Conservation (phyloP, 1,140 invertebrate species). For the Lasioglossum albipes region DNA sequence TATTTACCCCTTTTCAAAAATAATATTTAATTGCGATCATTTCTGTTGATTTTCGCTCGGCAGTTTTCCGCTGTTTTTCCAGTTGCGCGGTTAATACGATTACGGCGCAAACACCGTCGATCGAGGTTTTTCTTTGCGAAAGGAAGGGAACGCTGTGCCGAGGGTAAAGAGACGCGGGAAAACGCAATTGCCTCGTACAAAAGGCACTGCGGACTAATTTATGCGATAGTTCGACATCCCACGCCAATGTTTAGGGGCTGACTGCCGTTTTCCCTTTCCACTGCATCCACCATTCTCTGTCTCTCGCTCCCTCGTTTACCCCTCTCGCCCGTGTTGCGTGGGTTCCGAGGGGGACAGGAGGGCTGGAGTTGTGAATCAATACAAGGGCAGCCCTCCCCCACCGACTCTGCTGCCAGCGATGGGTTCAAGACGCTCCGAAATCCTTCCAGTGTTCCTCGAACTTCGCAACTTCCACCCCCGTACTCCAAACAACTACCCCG, state of each 20-base stretch:
- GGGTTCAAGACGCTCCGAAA: conserved; percentile 28
- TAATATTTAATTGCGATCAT: too few species aligned
- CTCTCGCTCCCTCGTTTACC: conserved; percentile 3
- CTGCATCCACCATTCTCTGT: conserved; percentile 17
- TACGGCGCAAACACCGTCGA: too few species aligned
- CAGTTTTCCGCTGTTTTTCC: too few species aligned
- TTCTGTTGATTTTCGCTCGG: too few species aligned
- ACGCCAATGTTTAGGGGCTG: conserved; percentile 39
- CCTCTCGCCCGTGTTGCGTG: not conserved
- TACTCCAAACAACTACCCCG: too few species aligned
- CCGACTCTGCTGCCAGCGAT: conserved; percentile 17
- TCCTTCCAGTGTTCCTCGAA: not conserved
- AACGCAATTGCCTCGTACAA: conserved; percentile 13
- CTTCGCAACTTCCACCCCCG: not conserved
- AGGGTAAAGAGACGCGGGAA: not conserved
- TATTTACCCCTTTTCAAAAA: too few species aligned
- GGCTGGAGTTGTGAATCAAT: conserved; percentile 73
- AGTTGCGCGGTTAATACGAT: too few species aligned
- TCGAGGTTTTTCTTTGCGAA: not conserved
- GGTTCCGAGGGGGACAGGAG: conserved; percentile 50
- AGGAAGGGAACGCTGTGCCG: not conserved
- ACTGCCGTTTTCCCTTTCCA: conserved; percentile 35
- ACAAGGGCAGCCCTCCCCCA: conserved; percentile 70
- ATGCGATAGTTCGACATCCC: conserved; percentile 45
- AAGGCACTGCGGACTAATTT: conserved; percentile 32